Evolutionary conservation across 2,113 vertebrate genomes (phyloP), one percentile per base, ranked within the genome.

Genomic region (Puntigrus tetrazona): DNA sequence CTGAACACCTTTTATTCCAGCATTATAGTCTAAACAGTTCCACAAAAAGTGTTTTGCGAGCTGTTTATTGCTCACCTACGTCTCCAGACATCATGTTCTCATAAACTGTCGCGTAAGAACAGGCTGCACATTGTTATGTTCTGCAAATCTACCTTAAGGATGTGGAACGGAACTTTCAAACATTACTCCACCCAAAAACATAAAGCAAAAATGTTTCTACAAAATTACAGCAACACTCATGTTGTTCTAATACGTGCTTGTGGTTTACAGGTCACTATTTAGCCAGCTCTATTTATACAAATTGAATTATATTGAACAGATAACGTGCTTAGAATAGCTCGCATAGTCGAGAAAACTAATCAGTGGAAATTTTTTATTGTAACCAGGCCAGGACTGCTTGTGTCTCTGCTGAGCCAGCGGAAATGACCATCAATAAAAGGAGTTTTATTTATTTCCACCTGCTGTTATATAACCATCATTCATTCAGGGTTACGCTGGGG

Each of bases 171-270:
- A 94, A 97, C 97, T 38, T 29, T 31, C 92, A 98, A 96, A 92
- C 96, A 96, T 94, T 96, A 94, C 86, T 97, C 96, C 3, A 93
- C 95, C 34, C 34, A 61, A 5, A 41, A 88, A 95, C 96, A 65
- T 96, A 97, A 92, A 97, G 96, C 90, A 96, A 97, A 93, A 96
- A 97, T 93, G 96, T 98, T 96, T 94, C 97, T 88, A 96, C 95
- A n/a, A 97, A 97, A 92, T 94, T 97, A 69, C 76, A 59, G 52
- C 6, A 41, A 41, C 38, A 78, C 77, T 61, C 55, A 43, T 3
- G 16, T 43, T 79, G 57, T 79, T 79, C 34, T 78, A 18, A 59
- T 57, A 78, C 43, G n/a, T 22, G 9, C 50, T 14, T 78, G 75
- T 57, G 20, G n/a, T 25, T 78, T 52, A 38, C 22, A 1, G 31